phyloP scores from a whole-genome alignment of 2,113 vertebrate genomes.

The Misgurnus mizolepis region DNA sequence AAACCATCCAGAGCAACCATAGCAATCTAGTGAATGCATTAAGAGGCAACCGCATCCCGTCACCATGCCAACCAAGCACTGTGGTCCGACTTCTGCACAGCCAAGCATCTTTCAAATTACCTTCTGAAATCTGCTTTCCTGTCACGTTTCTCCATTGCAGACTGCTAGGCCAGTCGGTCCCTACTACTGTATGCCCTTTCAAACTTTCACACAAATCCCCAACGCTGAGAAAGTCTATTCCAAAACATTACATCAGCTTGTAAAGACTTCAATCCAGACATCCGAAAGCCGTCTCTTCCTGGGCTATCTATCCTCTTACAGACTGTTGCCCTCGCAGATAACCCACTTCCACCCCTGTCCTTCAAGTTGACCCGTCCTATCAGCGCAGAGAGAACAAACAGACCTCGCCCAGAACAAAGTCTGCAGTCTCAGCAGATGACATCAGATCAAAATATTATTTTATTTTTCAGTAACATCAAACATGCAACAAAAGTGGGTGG shows the following conservation, averaged over 20 bases:
- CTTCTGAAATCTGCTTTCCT: constrained; percentile 5
- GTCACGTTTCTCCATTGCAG: background rate
- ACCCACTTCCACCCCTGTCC: constrained; percentile 34
- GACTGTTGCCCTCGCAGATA: constrained; percentile 48
- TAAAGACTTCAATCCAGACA: constrained; percentile 57
- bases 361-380: constrained; percentile 21
- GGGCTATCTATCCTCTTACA: constrained; percentile 20
- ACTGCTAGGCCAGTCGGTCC: background rate
- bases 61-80: background rate
- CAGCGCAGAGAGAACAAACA: constrained; percentile 34
- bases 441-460: background rate
- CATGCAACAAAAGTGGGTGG: too few species aligned
- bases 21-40: too few species aligned
- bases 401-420: constrained; percentile 5
- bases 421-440: background rate
- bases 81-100: background rate
- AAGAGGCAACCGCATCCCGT: background rate
- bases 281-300: constrained; percentile 40
- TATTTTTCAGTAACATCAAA: too few species aligned
- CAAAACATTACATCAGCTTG: constrained; percentile 59
- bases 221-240: constrained; percentile 27
- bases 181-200: background rate
- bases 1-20: too few species aligned
- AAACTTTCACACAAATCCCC: constrained; percentile 18
- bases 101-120: background rate